Base-by-base conservation (phyloP, 1,140 invertebrate genomes). In the Ips nitidus region DNA sequence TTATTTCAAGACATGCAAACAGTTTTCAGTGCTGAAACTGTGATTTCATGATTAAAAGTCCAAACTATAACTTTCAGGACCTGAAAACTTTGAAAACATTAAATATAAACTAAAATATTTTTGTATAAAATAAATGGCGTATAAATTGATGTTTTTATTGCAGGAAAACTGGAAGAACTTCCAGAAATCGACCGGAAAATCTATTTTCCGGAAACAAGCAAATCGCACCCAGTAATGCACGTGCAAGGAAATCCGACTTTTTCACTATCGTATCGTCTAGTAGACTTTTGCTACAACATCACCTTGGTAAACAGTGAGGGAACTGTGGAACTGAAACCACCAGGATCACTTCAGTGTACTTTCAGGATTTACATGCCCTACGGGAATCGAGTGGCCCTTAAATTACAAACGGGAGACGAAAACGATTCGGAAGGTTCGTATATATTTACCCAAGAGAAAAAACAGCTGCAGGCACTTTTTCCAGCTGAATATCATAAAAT, bases 211-310 rank as follows among this genome's bases (percentile, higher is more conserved):
- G 62, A 66, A 55, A 79, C 82, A 0, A 82, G 82, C 41, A 80
- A 78, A 61, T 77, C 80, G 36, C 80, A 74, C 71, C 76, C 80
- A 0, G 72, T 77, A 41, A 71, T 88, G 64, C 81, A 84, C 37
- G 37, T 86, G 37, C 83, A 85, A 71, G 86, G 85, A 59, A 81
- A 81, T 75, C 86, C 86, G 43, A 82, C 85, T 74, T 89, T 89
- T 82, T 81, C 83, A 72, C 81, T 87, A 68, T 79, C 77, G 41
- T 88, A 86, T 80, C 84, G 83, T 71, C 77, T 85, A 62, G 87
- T 89, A 40, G 87, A 88, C 78, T 84, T 86, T 74, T 89, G 88
- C 70, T 88, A 88, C 75, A 86, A 88, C 77, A 81, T 88, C 50
- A 85, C 86, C 2, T 82, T 88, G 62, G 82, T 83, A 52, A 79